Conservation (phyloP, 2,888 invertebrate genomes). For the Drosophila birchii region DNA sequence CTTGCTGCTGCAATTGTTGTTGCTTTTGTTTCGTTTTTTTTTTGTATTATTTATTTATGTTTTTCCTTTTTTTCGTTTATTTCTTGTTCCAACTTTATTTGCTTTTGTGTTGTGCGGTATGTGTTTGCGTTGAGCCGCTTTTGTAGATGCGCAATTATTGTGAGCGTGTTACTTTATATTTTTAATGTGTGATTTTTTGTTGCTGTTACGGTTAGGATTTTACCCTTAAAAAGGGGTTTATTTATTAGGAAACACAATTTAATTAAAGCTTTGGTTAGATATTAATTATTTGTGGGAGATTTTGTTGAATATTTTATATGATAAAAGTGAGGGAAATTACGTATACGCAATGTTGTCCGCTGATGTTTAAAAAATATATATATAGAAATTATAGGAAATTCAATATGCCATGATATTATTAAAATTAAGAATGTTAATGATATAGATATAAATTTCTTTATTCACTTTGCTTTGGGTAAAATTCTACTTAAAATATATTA, state of each 20-base stretch:
- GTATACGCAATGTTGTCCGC: neutral
- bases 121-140: constrained; percentile 55
- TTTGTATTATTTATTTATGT: constrained; percentile 29
- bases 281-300: neutral
- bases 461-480: no score
- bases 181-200: constrained; percentile 41
- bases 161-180: constrained; percentile 76
- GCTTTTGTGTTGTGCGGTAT: constrained; percentile 50
- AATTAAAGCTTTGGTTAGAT: no score
- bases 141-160: constrained; percentile 82
- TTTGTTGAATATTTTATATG: neutral
- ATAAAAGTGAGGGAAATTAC: neutral
- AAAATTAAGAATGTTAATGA: neutral
- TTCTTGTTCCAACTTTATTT: constrained; percentile 57
- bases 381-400: neutral
- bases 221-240: constrained; percentile 13
- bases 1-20: constrained; percentile 42
- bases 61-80: constrained; percentile 34
- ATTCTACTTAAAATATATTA: neutral
- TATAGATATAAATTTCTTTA: no score
- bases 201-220: constrained; percentile 15
- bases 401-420: neutral
- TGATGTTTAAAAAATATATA: neutral
- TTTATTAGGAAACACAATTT: neutral
- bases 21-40: constrained; percentile 33